These are phyloP conservation scores for Lepidothrix coronata DNA, from an alignment of 2,113 vertebrate species.

Conservation along the genomic window DNA sequence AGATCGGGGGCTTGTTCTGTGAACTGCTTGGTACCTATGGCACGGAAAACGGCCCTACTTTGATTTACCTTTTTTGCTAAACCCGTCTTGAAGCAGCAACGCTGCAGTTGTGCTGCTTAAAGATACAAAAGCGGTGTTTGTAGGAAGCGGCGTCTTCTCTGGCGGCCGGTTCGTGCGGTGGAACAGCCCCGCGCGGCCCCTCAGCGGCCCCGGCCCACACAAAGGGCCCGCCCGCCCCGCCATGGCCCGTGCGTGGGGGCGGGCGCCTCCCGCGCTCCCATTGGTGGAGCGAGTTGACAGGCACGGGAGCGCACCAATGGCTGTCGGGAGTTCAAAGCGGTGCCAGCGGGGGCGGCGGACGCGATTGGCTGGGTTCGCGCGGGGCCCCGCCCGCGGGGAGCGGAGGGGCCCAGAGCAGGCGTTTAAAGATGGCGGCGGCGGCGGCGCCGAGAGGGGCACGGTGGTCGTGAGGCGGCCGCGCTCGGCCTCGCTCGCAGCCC, in stretches of 20 bases:
- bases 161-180: too few relatives aligned
- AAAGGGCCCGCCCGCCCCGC: not conserved
- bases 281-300: not conserved
- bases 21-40: not conserved
- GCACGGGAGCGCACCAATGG: fast-evolving
- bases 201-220: not conserved
- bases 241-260: not conserved
- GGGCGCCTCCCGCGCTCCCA: fast-evolving
- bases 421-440: conserved; percentile 58
- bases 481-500: not conserved
- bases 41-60: not conserved
- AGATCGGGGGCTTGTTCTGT: not conserved
- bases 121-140: fast-evolving
- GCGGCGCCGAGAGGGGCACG: not conserved
- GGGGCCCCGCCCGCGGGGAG: not conserved
- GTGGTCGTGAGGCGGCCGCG: not conserved
- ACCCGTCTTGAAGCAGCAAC: not conserved
- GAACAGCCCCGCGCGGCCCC: too few relatives aligned
- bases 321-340: not conserved
- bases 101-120: not conserved
- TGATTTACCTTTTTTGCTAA: not conserved
- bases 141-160: fast-evolving
- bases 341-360: fast-evolving
- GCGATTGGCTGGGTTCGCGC: not conserved
- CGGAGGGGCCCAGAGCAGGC: not conserved